These are phyloP conservation scores for Gyrodactylus bullatarudis DNA, from an alignment of 1,140 invertebrate genomes.

Conservation along the genomic window DNA sequence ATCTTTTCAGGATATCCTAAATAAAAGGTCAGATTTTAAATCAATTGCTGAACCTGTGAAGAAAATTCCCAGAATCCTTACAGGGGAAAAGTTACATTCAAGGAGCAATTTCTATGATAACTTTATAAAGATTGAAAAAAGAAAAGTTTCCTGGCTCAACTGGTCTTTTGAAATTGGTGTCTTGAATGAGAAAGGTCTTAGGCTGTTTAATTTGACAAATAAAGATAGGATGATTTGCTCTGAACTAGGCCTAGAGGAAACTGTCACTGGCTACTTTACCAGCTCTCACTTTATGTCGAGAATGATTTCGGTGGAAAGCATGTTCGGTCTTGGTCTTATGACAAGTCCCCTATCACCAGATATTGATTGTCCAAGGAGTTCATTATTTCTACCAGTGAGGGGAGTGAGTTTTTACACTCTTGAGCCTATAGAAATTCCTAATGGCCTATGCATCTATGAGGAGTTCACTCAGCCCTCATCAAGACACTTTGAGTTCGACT, in stretches of 20 bases:
- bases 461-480: background rate
- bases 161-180: background rate
- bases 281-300: background rate
- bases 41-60: background rate
- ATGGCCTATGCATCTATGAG: background rate
- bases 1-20: background rate
- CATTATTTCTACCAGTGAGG: background rate
- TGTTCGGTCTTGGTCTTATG: background rate
- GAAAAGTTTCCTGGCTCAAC: background rate
- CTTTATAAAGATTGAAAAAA: background rate
- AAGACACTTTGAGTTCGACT: background rate
- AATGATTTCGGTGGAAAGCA: background rate
- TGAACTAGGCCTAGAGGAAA: background rate
- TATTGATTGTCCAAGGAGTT: background rate
- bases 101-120: background rate
- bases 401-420: background rate
- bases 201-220: background rate
- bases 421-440: background rate
- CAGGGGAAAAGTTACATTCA: background rate
- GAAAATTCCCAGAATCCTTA: background rate
- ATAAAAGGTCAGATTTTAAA: background rate
- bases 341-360: background rate
- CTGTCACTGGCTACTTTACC: background rate
- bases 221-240: background rate
- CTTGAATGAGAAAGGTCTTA: background rate